Percentiles rank a stretch among this genome's conserved stretches.
These are phyloP conservation scores for Polydesmus complanatus DNA, from an alignment of 2,888 invertebrate genomes.

Conservation along the genomic window DNA sequence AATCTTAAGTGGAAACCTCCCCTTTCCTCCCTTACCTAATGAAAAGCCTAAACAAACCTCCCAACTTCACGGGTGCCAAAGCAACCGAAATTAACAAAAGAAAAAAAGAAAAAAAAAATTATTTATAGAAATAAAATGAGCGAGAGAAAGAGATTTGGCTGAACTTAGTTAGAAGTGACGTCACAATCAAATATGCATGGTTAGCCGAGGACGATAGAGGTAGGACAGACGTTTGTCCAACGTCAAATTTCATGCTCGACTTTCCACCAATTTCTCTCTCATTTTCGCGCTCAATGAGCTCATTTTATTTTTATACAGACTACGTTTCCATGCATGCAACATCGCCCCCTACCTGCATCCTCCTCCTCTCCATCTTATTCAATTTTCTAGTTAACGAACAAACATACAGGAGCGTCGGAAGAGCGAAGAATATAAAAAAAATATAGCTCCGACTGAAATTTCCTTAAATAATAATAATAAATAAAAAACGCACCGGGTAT, in stretches of 20 bases:
- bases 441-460: too few species aligned
- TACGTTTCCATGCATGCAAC: background rate
- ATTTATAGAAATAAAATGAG: background rate
- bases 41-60: background rate
- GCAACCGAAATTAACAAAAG: background rate
- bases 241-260: background rate
- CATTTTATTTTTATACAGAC: background rate
- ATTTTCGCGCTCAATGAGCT: background rate
- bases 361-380: background rate
- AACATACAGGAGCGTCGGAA: background rate
- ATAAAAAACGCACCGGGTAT: background rate
- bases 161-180: background rate
- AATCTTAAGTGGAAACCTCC: constrained; percentile 9
- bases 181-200: background rate
- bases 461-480: too few species aligned
- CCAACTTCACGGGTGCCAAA: background rate
- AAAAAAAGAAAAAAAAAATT: background rate
- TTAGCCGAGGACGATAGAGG: background rate
- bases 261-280: background rate
- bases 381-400: background rate
- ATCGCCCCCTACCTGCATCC: background rate
- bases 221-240: background rate
- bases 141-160: background rate
- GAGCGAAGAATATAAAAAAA: too few species aligned
- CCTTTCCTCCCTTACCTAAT: too few species aligned